Percentiles rank a stretch among this genome's conserved stretches.
Conservation (phyloP, 2,797 vertebrate genomes). For the Pantherophis vulpinus region DNA sequence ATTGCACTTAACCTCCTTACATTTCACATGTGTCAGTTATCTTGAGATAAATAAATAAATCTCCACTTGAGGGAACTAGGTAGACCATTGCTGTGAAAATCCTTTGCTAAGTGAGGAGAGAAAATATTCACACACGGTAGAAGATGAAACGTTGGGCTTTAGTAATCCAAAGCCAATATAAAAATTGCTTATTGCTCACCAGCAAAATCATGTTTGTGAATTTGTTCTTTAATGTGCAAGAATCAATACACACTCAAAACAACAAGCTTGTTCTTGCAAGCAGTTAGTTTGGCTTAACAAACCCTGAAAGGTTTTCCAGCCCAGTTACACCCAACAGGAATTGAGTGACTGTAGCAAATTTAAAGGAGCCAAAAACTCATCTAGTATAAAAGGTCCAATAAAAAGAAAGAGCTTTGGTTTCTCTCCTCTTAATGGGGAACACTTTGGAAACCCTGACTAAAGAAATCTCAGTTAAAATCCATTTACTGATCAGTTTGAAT, state of each 20-base stretch:
- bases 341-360: neutral
- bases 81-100: neutral
- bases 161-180: neutral
- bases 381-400: neutral
- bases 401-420: neutral
- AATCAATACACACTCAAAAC: neutral
- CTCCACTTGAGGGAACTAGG: neutral
- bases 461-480: neutral
- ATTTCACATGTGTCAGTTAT: conserved; percentile 27
- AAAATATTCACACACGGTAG: neutral
- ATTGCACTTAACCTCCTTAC: conserved; percentile 25
- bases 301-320: neutral
- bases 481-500: neutral
- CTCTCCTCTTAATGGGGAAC: neutral
- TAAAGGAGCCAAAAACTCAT: neutral
- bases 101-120: neutral
- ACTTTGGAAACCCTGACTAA: neutral
- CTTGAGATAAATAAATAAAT: neutral
- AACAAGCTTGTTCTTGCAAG: neutral
- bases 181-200: neutral
- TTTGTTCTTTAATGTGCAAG: neutral
- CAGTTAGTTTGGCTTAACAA: neutral
- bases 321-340: neutral
- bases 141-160: neutral
- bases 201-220: neutral